Percentiles rank a stretch among this genome's conserved stretches.
Conservation (phyloP, 92 coral and sea anemone genomes). For the Phenganax marumi region DNA sequence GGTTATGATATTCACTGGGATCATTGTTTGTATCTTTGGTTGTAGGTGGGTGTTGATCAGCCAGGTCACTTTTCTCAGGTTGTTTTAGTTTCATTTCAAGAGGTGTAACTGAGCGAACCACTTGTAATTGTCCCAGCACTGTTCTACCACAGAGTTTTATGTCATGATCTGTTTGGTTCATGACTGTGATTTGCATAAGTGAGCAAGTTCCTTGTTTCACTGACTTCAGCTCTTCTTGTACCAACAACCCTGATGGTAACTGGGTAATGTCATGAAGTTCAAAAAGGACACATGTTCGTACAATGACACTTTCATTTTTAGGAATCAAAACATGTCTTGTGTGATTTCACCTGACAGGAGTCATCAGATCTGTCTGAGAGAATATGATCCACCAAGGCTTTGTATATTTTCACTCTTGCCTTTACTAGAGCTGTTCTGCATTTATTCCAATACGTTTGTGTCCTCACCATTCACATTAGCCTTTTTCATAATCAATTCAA, state of each 20-base stretch:
- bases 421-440: not conserved
- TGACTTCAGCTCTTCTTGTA: constrained; percentile 9
- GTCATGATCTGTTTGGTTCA: not conserved
- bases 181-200: constrained; percentile 22
- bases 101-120: constrained; percentile 51
- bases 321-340: not conserved
- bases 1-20: too few relatives aligned
- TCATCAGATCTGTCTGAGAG: not conserved
- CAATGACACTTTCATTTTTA: not conserved
- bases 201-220: constrained; percentile 13
- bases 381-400: not conserved
- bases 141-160: not conserved
- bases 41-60: not conserved
- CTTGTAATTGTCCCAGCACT: not conserved
- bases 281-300: constrained; percentile 16
- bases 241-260: not conserved
- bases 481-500: constrained; percentile 60
- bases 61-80: not conserved
- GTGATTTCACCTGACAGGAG: constrained; percentile 13
- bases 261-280: constrained; percentile 24
- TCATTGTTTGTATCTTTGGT: not conserved
- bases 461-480: constrained; percentile 37
- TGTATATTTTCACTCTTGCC: not conserved
- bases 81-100: not conserved
- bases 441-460: not conserved